Evolutionary conservation across 2,113 vertebrate species (phyloP).

Genomic region (Psilopsiagon aurifrons): DNA sequence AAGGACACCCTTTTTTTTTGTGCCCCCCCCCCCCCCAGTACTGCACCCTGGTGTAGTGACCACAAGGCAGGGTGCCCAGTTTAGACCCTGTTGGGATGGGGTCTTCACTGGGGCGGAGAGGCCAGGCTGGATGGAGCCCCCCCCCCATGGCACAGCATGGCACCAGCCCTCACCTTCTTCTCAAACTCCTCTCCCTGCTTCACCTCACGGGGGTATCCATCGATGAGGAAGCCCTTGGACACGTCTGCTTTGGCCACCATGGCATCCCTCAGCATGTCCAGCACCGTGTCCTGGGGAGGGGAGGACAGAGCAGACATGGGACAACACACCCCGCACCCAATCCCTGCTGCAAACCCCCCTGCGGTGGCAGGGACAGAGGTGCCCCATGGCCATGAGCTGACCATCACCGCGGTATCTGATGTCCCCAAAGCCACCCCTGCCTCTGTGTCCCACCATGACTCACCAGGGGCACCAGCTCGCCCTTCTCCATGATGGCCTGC

Average conservation of each 20-base stretch:
- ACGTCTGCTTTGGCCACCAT: constrained; percentile 91
- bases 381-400: rapidly evolving
- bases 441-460: background rate
- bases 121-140: background rate
- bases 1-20: background rate
- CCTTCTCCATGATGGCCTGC: constrained; percentile 96
- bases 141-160: background rate
- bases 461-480: constrained; percentile 95
- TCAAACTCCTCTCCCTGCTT: constrained; percentile 97
- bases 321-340: rapidly evolving
- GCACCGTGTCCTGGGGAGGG: constrained; percentile 87
- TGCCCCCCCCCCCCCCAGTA: background rate
- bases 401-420: background rate
- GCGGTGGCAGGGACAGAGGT: background rate
- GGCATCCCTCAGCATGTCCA: constrained; percentile 96
- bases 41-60: background rate
- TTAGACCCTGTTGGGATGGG: background rate
- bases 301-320: background rate
- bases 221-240: constrained; percentile 95
- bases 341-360: background rate
- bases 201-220: constrained; percentile 96
- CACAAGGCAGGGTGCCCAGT: background rate
- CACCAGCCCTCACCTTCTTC: constrained; percentile 83
- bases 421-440: background rate
- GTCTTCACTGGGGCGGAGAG: background rate